Evolutionary conservation across 1,140 invertebrate genomes (phyloP).

Genomic region (Lethrus apterus): DNA sequence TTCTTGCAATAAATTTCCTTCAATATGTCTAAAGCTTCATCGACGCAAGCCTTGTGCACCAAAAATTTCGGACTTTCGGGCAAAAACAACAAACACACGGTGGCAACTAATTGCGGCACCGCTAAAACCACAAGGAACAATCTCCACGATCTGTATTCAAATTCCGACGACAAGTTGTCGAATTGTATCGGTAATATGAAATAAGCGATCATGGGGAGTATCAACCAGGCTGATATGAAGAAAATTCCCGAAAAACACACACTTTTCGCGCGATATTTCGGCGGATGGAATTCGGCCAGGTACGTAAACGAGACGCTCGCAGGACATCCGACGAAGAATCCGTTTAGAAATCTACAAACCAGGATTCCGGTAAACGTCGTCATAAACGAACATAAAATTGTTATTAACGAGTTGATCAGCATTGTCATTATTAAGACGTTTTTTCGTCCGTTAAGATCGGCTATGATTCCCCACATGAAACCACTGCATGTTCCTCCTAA

Average conservation of each 20-base stretch:
- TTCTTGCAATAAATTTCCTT: conserved; percentile 53
- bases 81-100: conserved; percentile 46
- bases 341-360: conserved; percentile 45
- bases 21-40: conserved; percentile 54
- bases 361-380: conserved; percentile 41
- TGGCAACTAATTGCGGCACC: conserved; percentile 47
- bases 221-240: conserved; percentile 54
- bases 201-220: conserved; percentile 48
- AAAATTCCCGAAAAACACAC: conserved; percentile 55
- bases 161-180: conserved; percentile 19
- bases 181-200: conserved; percentile 41
- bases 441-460: conserved; percentile 55
- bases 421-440: conserved; percentile 54
- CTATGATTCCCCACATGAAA: conserved; percentile 42
- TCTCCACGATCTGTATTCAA: conserved; percentile 46
- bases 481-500: conserved; percentile 55
- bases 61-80: conserved; percentile 75
- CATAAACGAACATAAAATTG: conserved; percentile 42
- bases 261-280: conserved; percentile 47
- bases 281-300: conserved; percentile 55
- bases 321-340: conserved; percentile 46
- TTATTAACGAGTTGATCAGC: conserved; percentile 51
- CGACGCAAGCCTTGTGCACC: conserved; percentile 51
- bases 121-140: conserved; percentile 52
- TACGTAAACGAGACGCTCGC: conserved; percentile 55